A percentile compares a stretch with the other conserved stretches of the same genome.
These are phyloP conservation scores for Halichondria panicea DNA, from an alignment of 37 sponge, comb jelly and placozoan species.

Conservation along the genomic window DNA sequence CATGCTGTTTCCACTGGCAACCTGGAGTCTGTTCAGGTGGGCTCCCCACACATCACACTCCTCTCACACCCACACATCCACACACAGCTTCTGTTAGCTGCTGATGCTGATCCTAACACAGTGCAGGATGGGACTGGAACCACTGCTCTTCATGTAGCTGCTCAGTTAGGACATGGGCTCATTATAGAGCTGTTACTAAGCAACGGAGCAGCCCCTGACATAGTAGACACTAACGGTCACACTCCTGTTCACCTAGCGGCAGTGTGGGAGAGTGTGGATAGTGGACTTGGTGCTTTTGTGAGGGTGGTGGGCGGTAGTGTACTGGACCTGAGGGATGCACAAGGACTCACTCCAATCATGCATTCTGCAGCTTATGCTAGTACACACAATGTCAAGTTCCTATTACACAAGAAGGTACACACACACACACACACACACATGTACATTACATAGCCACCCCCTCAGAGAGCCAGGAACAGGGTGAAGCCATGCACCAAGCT, in stretches of 20 bases:
- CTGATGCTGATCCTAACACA: constrained; percentile 15
- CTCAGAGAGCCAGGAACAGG: neutral
- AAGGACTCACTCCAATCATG: constrained; percentile 81
- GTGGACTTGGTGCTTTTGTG: constrained; percentile 36
- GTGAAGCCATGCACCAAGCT: neutral
- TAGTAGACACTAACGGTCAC: constrained; percentile 34
- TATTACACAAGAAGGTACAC: constrained; percentile 76
- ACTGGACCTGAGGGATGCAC: constrained; percentile 48
- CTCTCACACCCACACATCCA: neutral
- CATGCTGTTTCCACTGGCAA: constrained; percentile 34
- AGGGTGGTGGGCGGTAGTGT: constrained; percentile 38
- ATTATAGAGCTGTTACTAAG: constrained; percentile 37
- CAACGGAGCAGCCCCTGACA: constrained; percentile 15
- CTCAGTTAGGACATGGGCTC: constrained; percentile 4
- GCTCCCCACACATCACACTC: too few relatives aligned
- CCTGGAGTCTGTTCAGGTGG: constrained; percentile 26
- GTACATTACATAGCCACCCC: neutral
- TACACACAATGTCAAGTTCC: constrained; percentile 44
- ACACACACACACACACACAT: neutral
- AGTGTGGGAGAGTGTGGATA: constrained; percentile 23
- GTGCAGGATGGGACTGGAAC: constrained; percentile 8
- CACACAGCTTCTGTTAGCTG: constrained; percentile 8
- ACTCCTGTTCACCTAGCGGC: constrained; percentile 64
- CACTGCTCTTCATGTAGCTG: constrained; percentile 45
- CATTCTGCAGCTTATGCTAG: constrained; percentile 58